Conservation (phyloP, 1,140 invertebrate genomes). For the Pseudoatta argentina region DNA sequence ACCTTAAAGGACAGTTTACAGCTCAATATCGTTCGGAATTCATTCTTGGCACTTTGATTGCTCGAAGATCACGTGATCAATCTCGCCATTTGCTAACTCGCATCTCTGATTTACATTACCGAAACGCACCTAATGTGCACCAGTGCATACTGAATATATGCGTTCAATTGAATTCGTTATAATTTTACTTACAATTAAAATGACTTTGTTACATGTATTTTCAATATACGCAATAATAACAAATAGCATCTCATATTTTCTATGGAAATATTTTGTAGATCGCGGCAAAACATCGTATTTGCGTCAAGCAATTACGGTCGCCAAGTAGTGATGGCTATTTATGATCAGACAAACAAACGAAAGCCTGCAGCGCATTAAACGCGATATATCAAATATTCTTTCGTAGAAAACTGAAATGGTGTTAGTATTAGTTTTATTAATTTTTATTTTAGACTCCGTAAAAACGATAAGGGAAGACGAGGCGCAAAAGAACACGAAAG, state of each 20-base stretch:
- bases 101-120: no score
- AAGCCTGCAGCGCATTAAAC: conserved; percentile 14
- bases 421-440: background rate
- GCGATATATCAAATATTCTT: conserved; percentile 9
- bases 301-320: conserved; percentile 39
- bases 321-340: conserved; percentile 38
- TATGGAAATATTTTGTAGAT: conserved; percentile 1
- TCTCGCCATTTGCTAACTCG: no score
- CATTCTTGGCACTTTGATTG: no score
- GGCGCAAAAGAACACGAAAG: background rate
- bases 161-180: no score
- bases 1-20: no score
- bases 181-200: no score
- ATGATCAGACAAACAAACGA: conserved; percentile 24
- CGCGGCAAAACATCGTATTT: background rate
- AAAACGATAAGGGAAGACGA: background rate
- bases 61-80: no score
- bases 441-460: background rate
- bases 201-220: background rate
- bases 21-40: no score
- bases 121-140: no score
- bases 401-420: background rate
- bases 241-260: background rate
- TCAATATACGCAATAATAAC: background rate
- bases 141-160: no score